Evolutionary conservation across 92 coral and sea anemone species (phyloP), one percentile per base, ranked within the genome.

Genomic region (Epizoanthus stellaris): DNA sequence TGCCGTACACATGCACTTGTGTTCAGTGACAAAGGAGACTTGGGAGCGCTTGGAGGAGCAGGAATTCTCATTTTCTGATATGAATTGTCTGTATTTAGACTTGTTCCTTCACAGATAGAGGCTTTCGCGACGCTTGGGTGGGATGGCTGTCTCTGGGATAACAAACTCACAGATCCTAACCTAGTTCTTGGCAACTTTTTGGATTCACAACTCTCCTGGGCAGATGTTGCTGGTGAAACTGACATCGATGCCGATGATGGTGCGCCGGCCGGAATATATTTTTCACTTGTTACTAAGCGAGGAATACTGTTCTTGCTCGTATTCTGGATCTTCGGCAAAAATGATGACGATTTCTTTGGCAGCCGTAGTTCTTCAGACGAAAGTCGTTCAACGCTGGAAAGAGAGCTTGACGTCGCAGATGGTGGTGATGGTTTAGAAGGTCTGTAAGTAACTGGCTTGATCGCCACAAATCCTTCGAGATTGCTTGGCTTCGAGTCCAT

Each of bases 261-360:
- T 14, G 83, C 83, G 21, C 72, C 73, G 1, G 20, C 83, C 10
- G 83, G 71, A 43, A 62, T 45, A 14, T 21, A 63, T 53, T 64
- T 79, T 79, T 79, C 83, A 61, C 67, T 63, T 20, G 66, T 17
- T 1, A 70, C 66, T 20, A 79, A 34, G 15, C 83, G 83, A 79
- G 43, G 5, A 13, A 64, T 45, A 23, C 72, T 45, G 15, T 43
- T 79, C 59, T 79, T 79, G 83, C 59, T 62, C 20, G 83, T 21
- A 47, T 79, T 79, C 49, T 79, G 73, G 66, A 79, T 79, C 53
- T 63, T 79, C 6, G 83, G 83, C 30, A 79, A 63, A 63, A 79
- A 63, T 25, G 39, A 79, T 43, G 71, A 63, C 53, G 64, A 70
- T 42, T 64, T 79, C 61, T 42, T 79, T 63, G 43, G 40, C n/a